Evolutionary conservation across 2,113 vertebrate genomes (phyloP), one percentile per base, ranked within the genome.

Genomic region (Entomyzon cyanotis): DNA sequence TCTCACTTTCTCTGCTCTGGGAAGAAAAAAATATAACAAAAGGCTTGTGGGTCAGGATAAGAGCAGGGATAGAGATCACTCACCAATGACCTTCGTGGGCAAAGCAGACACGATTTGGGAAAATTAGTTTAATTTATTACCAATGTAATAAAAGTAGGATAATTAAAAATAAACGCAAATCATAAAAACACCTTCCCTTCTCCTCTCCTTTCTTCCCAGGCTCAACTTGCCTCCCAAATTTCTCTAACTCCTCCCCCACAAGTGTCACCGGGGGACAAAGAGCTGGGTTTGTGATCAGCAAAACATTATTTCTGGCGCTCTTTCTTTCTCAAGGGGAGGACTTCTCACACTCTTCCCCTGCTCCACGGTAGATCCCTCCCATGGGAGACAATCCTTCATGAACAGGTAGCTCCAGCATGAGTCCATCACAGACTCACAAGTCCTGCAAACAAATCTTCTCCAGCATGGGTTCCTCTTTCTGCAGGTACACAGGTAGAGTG

Each of bases 21-120:
- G 12, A 19, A 73, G 12, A 78, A 14, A 53, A 53, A 73, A 73
- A 37, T 42, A 37, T 18, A 65, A 18, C 6, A 15, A 53, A 78
- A 11, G 7, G 4, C 6, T 65, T 1, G 2, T 22, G 19, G 5
- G 9, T 37, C 1, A 3, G 53, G 18, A 35, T 15, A 77, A 63
- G 33, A 25, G 21, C 22, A 78, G 23, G 46, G 19, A 78, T 6
- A 78, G 33, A 46, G 6, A 47, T 47, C 15, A 42, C 5, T 53
- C 52, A 37, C 15, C 14, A 37, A 6, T 22, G 56, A 22, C 2
- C 11, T 4, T 49, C 22, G 28, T 2, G 3, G 46, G 19, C 2
- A 78, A 88, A 87, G 42, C 18, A 65, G 9, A 52, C 4, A 44
- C 0, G 1, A 52, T 12, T 28, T 35, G 18, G 12, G 6, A 12